Conservation (phyloP, 2,113 vertebrate genomes). For the Harpagus bidentatus region DNA sequence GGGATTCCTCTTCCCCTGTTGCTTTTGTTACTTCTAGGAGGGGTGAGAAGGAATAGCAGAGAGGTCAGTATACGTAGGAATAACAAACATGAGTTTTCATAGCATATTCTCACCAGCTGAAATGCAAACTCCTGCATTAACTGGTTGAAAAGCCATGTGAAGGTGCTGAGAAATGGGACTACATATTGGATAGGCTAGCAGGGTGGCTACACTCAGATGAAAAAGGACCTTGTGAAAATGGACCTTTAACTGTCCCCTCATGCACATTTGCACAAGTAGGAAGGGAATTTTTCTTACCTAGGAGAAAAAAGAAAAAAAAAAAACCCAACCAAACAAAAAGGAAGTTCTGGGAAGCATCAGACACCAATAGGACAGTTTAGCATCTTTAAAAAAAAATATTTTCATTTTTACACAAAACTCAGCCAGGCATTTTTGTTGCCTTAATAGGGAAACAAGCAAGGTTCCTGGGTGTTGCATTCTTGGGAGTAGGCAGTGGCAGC, state of each 20-base stretch:
- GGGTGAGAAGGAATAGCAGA: background rate
- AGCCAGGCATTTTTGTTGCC: background rate
- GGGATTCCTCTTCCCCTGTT: background rate
- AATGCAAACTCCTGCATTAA: background rate
- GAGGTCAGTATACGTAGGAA: background rate
- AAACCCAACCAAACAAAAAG: too few relatives aligned
- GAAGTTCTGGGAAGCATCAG: background rate
- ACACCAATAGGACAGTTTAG: background rate
- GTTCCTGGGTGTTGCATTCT: background rate
- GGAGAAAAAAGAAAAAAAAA: background rate
- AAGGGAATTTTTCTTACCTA: background rate
- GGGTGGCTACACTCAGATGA: background rate
- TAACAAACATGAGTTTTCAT: background rate
- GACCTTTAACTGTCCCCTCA: background rate
- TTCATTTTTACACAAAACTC: background rate
- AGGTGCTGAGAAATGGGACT: background rate
- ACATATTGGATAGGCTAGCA: background rate
- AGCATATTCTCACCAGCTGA: background rate
- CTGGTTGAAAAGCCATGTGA: background rate
- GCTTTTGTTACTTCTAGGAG: background rate
- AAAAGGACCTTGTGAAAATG: background rate
- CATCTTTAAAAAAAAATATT: background rate
- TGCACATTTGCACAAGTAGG: background rate
- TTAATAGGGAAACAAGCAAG: background rate
- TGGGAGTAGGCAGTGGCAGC: background rate